Percentiles rank a stretch among this genome's conserved stretches.
Conservation (phyloP, 2,113 vertebrate genomes). For the Sakesphorus luctuosus region DNA sequence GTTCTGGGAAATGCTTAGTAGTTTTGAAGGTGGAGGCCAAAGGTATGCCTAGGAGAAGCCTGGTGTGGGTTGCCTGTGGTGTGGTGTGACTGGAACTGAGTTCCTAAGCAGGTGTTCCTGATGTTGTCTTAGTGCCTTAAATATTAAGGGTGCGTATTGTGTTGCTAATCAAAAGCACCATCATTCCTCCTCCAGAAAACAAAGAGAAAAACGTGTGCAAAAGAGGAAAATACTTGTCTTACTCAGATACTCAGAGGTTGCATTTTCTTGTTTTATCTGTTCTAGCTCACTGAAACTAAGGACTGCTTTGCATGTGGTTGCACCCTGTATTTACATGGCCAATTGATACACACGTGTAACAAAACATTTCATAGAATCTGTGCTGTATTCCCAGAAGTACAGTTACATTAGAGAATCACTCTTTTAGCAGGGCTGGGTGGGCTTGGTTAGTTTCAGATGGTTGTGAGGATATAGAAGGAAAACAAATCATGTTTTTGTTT, state of each 20-base stretch:
- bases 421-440: constrained; percentile 35
- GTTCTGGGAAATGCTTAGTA: not conserved
- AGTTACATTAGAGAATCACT: not conserved
- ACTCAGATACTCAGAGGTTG: not conserved
- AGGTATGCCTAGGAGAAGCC: not conserved
- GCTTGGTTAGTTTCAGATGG: constrained; percentile 36
- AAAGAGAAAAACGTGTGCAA: not conserved
- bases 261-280: not conserved
- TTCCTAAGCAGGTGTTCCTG: not conserved
- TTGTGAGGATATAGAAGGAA: constrained; percentile 13
- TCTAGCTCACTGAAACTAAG: not conserved
- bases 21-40: not conserved
- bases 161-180: not conserved
- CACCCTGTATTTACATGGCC: not conserved
- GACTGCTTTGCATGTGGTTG: not conserved
- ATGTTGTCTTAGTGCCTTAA: not conserved
- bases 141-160: not conserved
- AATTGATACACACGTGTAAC: not conserved
- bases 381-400: constrained; percentile 22
- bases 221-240: not conserved
- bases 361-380: not conserved
- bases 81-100: not conserved
- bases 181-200: not conserved
- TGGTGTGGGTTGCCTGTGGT: not conserved
- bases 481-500: constrained; percentile 16